Evolutionary conservation across 2,797 vertebrate genomes (phyloP), one percentile per base, ranked within the genome.

Genomic region (Erethizon dorsatum): DNA sequence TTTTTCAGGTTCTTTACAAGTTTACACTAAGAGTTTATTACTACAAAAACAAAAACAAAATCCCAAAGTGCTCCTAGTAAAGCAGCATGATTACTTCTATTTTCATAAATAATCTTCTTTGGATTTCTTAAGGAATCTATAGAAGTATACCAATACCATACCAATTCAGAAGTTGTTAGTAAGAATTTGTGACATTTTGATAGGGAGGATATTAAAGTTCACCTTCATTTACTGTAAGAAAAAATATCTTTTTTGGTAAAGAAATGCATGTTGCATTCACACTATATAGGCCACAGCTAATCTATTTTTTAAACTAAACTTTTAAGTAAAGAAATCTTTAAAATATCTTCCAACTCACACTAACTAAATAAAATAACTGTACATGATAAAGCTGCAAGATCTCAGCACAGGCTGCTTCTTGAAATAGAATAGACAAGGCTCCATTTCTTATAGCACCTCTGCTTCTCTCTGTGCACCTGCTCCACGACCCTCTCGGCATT

Each of bases 91-190:
- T 57, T 83, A 52, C 84, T 69, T 82, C 78, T 91, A 84, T 77
- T 85, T 71, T 93, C 52, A 86, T 88, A 37, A 88, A 52, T 69
- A 80, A 91, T 45, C 37, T 84, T 90, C 52, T 50, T 80, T 84
- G 71, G 87, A 83, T 71, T 93, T 87, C 22, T 41, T 82, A 82
- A 82, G 67, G 41, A 59, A 82, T 85, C 20, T 89, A 88, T 3
- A 63, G 52, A 94, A 90, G 37, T 50, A 75, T 69, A n/a, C 22
- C n/a, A 94, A 37, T 45, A 6, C 13, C 31, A 59, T 31, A 31
- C 24, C 50, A 87, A 90, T 83, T 89, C 80, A 83, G 75, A 71
- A 50, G 67, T 65, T 28, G 26, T 77, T 52, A 88, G 50, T 61
- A 56, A 87, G 33, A 77, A 84, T 85, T 56, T 82, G 47, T 91